Percentiles rank a stretch among this genome's conserved stretches.
Conservation (phyloP, 2,888 invertebrate genomes). For the Patella caerulea region DNA sequence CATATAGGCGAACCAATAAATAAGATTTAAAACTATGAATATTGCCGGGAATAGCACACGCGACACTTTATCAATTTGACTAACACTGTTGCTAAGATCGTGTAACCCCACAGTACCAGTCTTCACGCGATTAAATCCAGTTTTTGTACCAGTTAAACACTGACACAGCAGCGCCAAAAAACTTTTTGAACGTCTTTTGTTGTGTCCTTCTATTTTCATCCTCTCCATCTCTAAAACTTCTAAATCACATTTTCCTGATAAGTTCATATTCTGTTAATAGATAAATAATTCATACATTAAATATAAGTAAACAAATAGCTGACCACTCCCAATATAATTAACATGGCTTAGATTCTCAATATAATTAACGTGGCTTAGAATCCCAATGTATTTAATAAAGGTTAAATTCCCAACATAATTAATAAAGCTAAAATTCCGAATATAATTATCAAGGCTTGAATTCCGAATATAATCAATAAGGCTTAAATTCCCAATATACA, state of each 20-base stretch:
- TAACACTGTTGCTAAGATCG: slow-evolving; percentile 78
- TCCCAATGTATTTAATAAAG: too few relatives aligned
- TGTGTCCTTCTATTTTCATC: slow-evolving; percentile 1
- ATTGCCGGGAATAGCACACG: slow-evolving; percentile 87
- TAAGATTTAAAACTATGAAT: slow-evolving; percentile 87
- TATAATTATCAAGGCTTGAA: too few relatives aligned
- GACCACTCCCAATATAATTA: too few relatives aligned
- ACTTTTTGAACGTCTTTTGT: neutral
- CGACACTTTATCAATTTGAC: slow-evolving; percentile 85
- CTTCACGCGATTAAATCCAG: neutral
- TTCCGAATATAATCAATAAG: too few relatives aligned
- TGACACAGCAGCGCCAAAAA: neutral
- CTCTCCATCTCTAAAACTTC: slow-evolving; percentile 5
- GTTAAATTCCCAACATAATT: too few relatives aligned
- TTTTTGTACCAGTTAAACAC: slow-evolving; percentile 3
- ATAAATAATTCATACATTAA: neutral
- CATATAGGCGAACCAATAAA: slow-evolving; percentile 80
- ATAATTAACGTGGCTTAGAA: too few relatives aligned
- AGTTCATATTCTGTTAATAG: neutral
- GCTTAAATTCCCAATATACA: too few relatives aligned
- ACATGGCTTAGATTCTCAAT: too few relatives aligned
- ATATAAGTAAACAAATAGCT: too few relatives aligned
- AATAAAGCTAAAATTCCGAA: too few relatives aligned
- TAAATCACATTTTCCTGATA: neutral
- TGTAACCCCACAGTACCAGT: neutral